Conservation (phyloP, 2,888 invertebrate genomes). For the Mythimna ferrago region DNA sequence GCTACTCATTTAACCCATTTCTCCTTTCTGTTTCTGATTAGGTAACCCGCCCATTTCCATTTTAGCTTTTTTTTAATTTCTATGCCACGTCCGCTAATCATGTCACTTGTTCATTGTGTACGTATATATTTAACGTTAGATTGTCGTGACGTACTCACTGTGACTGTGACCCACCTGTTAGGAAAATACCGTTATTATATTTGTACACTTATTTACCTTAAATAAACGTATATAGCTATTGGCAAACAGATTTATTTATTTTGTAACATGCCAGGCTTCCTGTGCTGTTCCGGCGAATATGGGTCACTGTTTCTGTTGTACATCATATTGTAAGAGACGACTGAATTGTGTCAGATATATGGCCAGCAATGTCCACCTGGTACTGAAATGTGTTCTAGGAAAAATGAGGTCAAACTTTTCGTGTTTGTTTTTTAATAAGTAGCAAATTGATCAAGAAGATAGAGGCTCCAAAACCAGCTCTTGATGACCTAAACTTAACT, state of each 20-base stretch:
- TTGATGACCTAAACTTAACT: no score
- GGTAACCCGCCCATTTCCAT: no score
- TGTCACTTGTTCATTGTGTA: constrained; percentile 70
- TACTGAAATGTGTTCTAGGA: not conserved
- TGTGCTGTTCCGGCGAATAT: constrained; percentile 34
- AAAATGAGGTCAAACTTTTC: not conserved
- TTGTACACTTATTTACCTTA: constrained; percentile 45
- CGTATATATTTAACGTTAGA: constrained; percentile 70
- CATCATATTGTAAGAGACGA: constrained; percentile 16
- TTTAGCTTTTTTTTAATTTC: no score
- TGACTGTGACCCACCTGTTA: constrained; percentile 68
- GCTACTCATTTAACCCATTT: no score
- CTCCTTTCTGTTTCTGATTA: no score
- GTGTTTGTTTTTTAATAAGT: not conserved
- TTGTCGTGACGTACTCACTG: constrained; percentile 70
- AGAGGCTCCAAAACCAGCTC: no score
- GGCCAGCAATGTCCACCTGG: constrained; percentile 14
- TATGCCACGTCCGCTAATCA: constrained; percentile 40
- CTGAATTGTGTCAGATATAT: constrained; percentile 42
- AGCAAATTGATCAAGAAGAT: no score
- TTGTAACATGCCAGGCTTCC: constrained; percentile 37
- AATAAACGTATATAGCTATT: constrained; percentile 34
- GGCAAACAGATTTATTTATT: constrained; percentile 56
- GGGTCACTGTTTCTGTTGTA: constrained; percentile 41
- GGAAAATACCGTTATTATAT: constrained; percentile 71